A percentile compares a stretch with the other conserved stretches of the same genome.
Evolutionary conservation across 1,140 invertebrate genomes (phyloP).

Genomic region (Drosophila murphyi): DNA sequence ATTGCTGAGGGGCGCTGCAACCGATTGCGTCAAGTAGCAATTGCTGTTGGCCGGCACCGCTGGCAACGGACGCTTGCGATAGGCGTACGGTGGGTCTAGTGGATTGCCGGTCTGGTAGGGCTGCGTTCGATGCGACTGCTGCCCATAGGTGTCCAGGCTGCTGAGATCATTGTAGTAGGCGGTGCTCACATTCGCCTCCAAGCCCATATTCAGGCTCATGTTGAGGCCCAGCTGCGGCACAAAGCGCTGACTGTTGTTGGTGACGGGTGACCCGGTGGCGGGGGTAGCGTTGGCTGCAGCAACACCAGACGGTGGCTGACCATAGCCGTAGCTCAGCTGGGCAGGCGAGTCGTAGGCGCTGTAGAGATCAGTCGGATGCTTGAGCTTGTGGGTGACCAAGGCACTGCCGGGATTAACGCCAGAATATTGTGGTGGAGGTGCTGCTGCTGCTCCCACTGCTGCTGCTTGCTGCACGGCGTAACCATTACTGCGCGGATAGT

Average conservation of each 20-base stretch:
- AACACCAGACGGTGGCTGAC: conserved; percentile 12
- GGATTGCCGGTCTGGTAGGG: conserved; percentile 25
- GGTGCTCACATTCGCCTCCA: conserved; percentile 47
- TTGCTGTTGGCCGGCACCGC: conserved; percentile 13
- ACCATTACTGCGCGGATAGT: conserved; percentile 64
- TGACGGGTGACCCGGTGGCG: conserved; percentile 11
- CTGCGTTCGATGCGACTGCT: conserved; percentile 43
- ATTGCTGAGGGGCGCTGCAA: conserved; percentile 38
- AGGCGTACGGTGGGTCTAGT: conserved; percentile 52
- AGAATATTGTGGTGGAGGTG: conserved; percentile 41
- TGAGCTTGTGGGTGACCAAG: conserved; percentile 49
- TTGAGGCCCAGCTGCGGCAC: conserved; percentile 33
- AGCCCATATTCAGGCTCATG: conserved; percentile 28
- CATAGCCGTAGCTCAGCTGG: conserved; percentile 53
- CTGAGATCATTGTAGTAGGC: conserved; percentile 76
- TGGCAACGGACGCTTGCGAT: conserved; percentile 55
- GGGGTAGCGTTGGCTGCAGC: neutral
- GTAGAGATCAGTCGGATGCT: conserved; percentile 73
- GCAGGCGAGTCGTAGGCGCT: conserved; percentile 44
- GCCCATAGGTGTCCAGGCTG: conserved; percentile 48
- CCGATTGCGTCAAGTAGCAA: conserved; percentile 53
- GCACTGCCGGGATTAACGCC: conserved; percentile 5
- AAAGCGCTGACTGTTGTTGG: conserved; percentile 43
- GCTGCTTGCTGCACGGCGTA: conserved; percentile 34
- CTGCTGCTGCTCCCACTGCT: conserved; percentile 9